Evolutionary conservation across 2,113 vertebrate species (phyloP).

Genomic region (Haemorhous mexicanus): DNA sequence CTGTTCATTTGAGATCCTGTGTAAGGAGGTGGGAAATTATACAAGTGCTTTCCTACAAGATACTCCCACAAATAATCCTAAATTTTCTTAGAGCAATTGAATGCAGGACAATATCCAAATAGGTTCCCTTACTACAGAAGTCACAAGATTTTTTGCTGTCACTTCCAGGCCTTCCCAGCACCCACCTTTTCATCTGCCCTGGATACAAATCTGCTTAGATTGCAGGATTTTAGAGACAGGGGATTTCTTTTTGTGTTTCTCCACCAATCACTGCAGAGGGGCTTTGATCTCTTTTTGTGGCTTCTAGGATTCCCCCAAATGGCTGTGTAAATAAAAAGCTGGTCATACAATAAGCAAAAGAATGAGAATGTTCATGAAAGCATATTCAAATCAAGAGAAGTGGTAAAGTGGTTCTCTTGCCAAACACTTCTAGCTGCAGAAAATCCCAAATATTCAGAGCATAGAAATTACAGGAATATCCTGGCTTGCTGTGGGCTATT

Average conservation of each 20-base stretch:
- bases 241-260: background rate
- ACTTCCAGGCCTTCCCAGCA: background rate
- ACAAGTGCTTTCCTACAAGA: background rate
- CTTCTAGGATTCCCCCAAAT: background rate
- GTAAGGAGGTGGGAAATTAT: background rate
- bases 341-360: background rate
- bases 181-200: background rate
- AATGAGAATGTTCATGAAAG: background rate
- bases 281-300: background rate
- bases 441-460: background rate
- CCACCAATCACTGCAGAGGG: background rate
- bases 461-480: background rate
- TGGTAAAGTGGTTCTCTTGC: background rate
- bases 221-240: background rate
- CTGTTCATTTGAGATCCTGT: background rate
- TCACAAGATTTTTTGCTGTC: background rate
- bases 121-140: background rate
- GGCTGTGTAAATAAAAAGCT: fast-evolving
- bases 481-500: background rate
- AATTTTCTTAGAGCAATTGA: background rate
- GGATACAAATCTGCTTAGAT: background rate
- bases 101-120: background rate
- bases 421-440: background rate
- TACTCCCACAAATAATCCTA: background rate
- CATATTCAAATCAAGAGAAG: background rate